Evolutionary conservation across 1,140 invertebrate genomes (phyloP), one percentile per base, ranked within the genome.

Genomic region (Lepidostoma basale): DNA sequence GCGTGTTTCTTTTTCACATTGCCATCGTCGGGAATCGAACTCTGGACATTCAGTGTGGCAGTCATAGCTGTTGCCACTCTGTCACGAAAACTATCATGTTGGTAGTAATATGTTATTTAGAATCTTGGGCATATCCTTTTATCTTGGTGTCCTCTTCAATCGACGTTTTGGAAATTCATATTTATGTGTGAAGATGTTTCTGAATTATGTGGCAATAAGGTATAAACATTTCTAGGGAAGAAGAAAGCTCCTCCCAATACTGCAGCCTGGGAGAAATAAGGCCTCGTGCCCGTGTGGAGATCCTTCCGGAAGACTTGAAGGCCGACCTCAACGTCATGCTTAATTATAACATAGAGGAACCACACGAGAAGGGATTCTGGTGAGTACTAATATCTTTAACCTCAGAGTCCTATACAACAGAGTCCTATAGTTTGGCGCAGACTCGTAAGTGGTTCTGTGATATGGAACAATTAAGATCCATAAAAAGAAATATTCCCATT

Each of bases 311-410:
- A 3, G 79, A 90, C 52, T 74, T 93, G 10, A 78, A 86, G 74
- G 73, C 81, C 18, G 89, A 87, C 9, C 82, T 89, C 62, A 85
- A 74, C 66, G 85, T 94, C 3, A 88, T 95, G 85, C 82, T 90
- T 0, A 94, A 94, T 81, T 88, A 91, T 73, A 93, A 94, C 76
- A 82, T 88, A 39, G 91, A 93, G 73, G 80, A 89, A 22, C 87
- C 88, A 1, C 79, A 85, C 25, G 83, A 86, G 76, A 82, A 86
- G 76, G 92, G 92, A 9, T 86, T 88, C 76, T 94, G 92, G 92
- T 93, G 88, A 80, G 90, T 90, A 9, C 6, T 14, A 8, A 5
- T 45, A 8, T 45, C 18, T 18, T 9, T n/a, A 45, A 9, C 10
- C 16, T n/a, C 5, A 18, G 6, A n/a, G 18, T 45, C 5, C 16